These are phyloP conservation scores for Characodon lateralis DNA, from an alignment of 2,797 vertebrate genomes.

Conservation along the genomic window DNA sequence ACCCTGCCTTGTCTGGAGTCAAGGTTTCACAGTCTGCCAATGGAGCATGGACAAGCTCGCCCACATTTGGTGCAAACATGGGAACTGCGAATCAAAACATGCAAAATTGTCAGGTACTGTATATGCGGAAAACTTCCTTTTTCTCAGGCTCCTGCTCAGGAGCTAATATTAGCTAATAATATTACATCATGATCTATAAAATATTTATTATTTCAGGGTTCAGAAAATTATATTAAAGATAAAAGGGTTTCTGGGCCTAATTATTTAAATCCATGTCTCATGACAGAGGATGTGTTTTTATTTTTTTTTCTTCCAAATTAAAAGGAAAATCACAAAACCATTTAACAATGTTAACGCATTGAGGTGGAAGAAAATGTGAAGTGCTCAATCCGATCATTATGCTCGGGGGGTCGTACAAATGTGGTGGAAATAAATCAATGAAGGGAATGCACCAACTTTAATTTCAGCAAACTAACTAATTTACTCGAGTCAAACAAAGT, in stretches of 20 bases:
- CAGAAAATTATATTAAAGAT: slow-evolving; percentile 15
- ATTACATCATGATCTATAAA: slow-evolving; percentile 10
- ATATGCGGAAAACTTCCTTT: neutral
- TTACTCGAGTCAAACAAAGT: slow-evolving; percentile 65
- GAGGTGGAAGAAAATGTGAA: slow-evolving; percentile 70
- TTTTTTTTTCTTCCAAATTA: slow-evolving; percentile 8
- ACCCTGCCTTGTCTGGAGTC: slow-evolving; percentile 32
- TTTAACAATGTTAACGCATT: slow-evolving; percentile 59
- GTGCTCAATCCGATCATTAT: slow-evolving; percentile 63
- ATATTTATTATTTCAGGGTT: slow-evolving; percentile 8
- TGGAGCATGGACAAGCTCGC: slow-evolving; percentile 17
- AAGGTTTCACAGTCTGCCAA: slow-evolving; percentile 33
- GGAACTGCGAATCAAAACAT: slow-evolving; percentile 41
- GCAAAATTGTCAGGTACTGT: slow-evolving; percentile 19
- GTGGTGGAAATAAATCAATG: slow-evolving; percentile 72
- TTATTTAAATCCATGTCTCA: slow-evolving; percentile 33
- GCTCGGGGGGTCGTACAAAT: slow-evolving; percentile 56
- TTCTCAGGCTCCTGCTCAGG: neutral
- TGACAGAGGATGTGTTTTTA: slow-evolving; percentile 11
- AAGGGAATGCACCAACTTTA: slow-evolving; percentile 57
- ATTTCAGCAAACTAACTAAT: slow-evolving; percentile 65
- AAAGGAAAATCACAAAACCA: slow-evolving; percentile 53
- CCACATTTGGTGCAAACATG: slow-evolving; percentile 30
- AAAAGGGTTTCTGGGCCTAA: slow-evolving; percentile 23
- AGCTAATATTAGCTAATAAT: slow-evolving; percentile 20